phyloP scores from a whole-genome alignment of 2,888 invertebrate genomes.

The Conops quadrifasciatus region DNA sequence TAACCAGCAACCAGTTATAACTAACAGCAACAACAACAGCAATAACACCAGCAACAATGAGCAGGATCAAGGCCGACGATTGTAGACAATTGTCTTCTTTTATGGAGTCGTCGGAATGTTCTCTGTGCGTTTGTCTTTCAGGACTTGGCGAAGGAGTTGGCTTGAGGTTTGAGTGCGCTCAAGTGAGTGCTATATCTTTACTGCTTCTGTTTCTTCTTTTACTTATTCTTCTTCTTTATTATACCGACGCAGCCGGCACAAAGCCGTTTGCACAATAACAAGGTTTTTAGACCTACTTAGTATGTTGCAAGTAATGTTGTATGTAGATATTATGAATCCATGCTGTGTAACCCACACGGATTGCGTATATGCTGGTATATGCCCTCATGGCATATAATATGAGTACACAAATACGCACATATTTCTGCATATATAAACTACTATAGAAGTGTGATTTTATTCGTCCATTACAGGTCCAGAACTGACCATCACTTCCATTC shows the following conservation, averaged over 20 bases:
- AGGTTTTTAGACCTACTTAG: constrained; percentile 22
- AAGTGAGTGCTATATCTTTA: background rate
- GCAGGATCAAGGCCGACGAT: constrained; percentile 2
- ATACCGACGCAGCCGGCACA: constrained; percentile 10
- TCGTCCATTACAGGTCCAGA: background rate
- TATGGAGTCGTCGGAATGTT: constrained; percentile 24
- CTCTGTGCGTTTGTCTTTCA: too few relatives aligned
- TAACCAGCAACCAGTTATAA: too few relatives aligned
- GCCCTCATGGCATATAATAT: too few relatives aligned
- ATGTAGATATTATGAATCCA: background rate
- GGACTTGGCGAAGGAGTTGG: too few relatives aligned
- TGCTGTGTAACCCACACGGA: background rate
- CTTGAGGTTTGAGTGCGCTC: too few relatives aligned
- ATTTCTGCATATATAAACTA: background rate
- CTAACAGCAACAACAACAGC: too few relatives aligned
- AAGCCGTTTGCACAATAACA: constrained; percentile 22
- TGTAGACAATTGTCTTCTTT: constrained; percentile 41
- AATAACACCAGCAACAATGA: constrained; percentile 11
- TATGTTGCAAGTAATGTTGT: background rate
- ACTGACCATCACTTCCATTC: background rate
- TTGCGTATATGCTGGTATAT: too few relatives aligned
- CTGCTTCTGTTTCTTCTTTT: background rate
- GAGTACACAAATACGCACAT: too few relatives aligned
- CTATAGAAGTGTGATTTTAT: background rate
- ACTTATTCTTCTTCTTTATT: background rate